Conservation (phyloP, 2,113 vertebrate species). For the Syrmaticus mikado region DNA sequence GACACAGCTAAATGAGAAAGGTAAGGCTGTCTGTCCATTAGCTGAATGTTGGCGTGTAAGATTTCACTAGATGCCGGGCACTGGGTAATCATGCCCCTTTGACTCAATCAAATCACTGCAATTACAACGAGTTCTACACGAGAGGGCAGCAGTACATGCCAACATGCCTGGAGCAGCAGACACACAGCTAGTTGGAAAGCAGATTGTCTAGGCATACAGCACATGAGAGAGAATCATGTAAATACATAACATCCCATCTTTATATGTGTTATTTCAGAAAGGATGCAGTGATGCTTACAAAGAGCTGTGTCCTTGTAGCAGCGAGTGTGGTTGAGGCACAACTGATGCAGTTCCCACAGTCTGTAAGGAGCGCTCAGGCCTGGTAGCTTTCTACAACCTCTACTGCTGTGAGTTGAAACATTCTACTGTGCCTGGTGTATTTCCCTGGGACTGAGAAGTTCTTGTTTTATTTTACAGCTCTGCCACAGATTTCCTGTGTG, state of each 20-base stretch:
- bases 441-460: neutral
- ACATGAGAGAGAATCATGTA: fast-evolving
- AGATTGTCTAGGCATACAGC: neutral
- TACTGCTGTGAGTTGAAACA: neutral
- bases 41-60: neutral
- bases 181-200: fast-evolving
- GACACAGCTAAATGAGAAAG: neutral
- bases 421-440: neutral
- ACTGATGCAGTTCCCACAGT: neutral
- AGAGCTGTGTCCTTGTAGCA: neutral
- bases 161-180: neutral
- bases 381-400: neutral
- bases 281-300: fast-evolving
- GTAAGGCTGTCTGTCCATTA: fast-evolving
- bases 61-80: neutral
- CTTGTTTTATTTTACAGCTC: slow-evolving; percentile 14
- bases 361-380: neutral
- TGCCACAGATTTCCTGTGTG: neutral
- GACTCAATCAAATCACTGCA: neutral
- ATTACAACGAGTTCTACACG: neutral
- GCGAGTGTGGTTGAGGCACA: neutral
- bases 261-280: neutral
- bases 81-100: neutral
- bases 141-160: slow-evolving; percentile 61
- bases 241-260: fast-evolving